Conservation (phyloP, 2,113 vertebrate species). For the Copsychus sechellarum region DNA sequence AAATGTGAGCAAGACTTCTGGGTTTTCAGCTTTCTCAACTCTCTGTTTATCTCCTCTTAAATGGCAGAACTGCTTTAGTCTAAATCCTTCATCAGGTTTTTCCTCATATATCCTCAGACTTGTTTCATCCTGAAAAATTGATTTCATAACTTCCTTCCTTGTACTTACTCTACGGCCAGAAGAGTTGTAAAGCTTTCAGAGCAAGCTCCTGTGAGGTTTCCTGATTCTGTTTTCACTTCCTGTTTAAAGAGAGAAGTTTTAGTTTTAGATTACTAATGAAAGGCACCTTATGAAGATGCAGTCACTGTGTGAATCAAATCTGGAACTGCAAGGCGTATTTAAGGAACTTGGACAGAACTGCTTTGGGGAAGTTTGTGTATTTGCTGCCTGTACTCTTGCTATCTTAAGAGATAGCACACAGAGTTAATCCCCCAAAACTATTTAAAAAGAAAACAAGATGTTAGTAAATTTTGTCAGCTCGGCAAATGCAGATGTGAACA, state of each 20-base stretch:
- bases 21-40: neutral
- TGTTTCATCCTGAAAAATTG: neutral
- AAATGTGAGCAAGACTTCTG: neutral
- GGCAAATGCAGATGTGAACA: neutral
- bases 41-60: neutral
- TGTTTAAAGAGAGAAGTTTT: neutral
- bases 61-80: neutral
- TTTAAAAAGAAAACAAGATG: constrained; percentile 22
- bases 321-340: neutral
- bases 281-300: neutral
- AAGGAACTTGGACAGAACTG: neutral
- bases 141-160: neutral
- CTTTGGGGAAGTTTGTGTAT: neutral
- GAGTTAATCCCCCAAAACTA: neutral
- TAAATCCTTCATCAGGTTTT: neutral
- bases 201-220: constrained; percentile 3
- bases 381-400: neutral
- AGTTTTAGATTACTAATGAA: neutral
- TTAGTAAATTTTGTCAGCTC: neutral
- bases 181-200: constrained; percentile 30
- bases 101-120: neutral
- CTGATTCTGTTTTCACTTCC: neutral
- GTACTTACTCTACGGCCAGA: neutral
- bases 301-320: neutral
- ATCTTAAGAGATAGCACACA: neutral